phyloP scores from a whole-genome alignment of 2,888 invertebrate species.

The Lasioglossum villosulum region DNA sequence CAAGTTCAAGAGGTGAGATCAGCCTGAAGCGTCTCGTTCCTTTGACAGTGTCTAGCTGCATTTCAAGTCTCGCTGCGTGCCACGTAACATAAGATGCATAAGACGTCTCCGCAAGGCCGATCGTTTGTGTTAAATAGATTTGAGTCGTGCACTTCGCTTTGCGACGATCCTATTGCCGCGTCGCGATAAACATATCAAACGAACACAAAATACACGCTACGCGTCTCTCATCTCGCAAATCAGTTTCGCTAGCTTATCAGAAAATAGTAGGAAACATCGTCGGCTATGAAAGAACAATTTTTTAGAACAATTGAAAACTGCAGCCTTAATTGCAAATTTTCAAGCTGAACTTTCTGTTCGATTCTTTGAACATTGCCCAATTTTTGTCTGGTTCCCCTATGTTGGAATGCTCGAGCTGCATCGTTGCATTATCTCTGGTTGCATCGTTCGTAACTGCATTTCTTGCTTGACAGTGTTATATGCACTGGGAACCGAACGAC shows the following conservation, averaged over 20 bases:
- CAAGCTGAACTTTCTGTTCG: too few relatives aligned
- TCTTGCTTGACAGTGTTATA: too few relatives aligned
- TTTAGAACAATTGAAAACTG: too few relatives aligned
- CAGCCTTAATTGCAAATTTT: too few relatives aligned
- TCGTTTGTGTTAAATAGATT: slow-evolving; percentile 18
- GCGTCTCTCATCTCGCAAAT: neutral
- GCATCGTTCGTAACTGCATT: too few relatives aligned
- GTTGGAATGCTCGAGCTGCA: too few relatives aligned
- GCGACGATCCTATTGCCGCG: slow-evolving; percentile 2
- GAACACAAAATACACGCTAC: neutral
- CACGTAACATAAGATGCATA: slow-evolving; percentile 13
- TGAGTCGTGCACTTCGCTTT: slow-evolving; percentile 17
- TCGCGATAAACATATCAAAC: neutral
- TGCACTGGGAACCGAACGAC: too few relatives aligned
- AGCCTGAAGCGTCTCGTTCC: neutral
- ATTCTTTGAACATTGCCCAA: too few relatives aligned
- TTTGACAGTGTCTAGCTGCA: neutral
- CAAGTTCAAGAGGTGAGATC: neutral
- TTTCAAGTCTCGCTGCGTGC: slow-evolving; percentile 1
- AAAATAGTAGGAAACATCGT: neutral
- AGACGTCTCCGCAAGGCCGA: slow-evolving; percentile 14
- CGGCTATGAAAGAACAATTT: too few relatives aligned
- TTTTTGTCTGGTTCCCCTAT: too few relatives aligned
- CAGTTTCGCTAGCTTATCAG: neutral
- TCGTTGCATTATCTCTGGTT: too few relatives aligned